Conservation (phyloP, 1,140 invertebrate genomes). For the Euura saliciscinereae region DNA sequence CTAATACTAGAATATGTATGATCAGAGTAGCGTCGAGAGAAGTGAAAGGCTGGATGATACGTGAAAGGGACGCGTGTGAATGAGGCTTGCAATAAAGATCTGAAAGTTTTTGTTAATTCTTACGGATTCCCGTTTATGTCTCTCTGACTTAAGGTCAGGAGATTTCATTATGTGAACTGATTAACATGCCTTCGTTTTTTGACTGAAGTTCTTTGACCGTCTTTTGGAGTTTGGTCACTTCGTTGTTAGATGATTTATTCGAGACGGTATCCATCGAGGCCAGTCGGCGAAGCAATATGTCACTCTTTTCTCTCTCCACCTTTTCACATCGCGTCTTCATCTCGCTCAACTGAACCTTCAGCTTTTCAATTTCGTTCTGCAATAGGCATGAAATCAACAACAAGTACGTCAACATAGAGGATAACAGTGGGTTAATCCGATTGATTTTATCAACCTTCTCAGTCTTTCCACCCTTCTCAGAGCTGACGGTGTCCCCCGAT, state of each 20-base stretch:
- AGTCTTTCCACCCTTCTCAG: conserved; percentile 43
- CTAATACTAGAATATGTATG: background rate
- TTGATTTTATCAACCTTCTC: conserved; percentile 46
- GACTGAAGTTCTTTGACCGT: conserved; percentile 79
- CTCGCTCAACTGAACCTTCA: conserved; percentile 69
- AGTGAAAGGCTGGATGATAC: background rate
- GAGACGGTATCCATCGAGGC: conserved; percentile 78
- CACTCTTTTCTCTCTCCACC: conserved; percentile 86
- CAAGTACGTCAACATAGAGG: background rate
- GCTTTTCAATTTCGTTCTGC: conserved; percentile 70
- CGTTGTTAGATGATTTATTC: conserved; percentile 66
- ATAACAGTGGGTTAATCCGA: background rate
- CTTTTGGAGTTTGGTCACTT: conserved; percentile 81
- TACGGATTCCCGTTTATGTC: background rate
- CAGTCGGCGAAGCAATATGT: conserved; percentile 77
- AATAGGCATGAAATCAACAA: conserved; percentile 27
- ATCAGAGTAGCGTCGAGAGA: background rate
- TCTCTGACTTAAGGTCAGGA: background rate
- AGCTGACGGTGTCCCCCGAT: conserved; percentile 35
- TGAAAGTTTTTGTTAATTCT: background rate
- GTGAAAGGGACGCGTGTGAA: background rate
- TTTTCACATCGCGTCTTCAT: conserved; percentile 73
- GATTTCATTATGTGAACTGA: conserved; percentile 58
- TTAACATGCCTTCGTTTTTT: conserved; percentile 79
- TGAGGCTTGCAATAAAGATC: background rate